Evolutionary conservation across 1,140 invertebrate species (phyloP), one percentile per base, ranked within the genome.

Genomic region (Drosophila grimshawi): DNA sequence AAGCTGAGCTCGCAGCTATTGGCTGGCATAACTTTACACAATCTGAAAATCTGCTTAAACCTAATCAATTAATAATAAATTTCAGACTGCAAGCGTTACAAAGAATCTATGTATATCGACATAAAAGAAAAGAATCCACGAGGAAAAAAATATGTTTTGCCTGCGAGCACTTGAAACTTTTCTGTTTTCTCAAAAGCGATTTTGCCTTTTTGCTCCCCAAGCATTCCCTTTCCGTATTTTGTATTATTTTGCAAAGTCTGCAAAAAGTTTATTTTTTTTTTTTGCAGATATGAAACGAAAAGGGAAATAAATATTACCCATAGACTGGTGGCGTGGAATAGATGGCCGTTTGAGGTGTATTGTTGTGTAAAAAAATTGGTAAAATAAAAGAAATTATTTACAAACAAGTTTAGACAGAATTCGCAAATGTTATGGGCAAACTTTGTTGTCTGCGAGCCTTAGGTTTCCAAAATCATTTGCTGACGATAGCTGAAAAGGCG

Each of bases 361-460:
- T 88, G 80, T 88, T 88, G 85, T 88, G 83, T 88, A 74, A 85
- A 88, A 89, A 82, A 89, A 80, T 72, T 86, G 82, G 88, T 85
- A 89, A 88, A 88, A 89, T 88, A 89, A 88, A 88, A 88, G 80
- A 88, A 88, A 88, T 88, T 88, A 88, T 88, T 88, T 88, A 76
- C 83, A 88, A 88, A 88, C 83, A 88, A 88, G 77, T 89, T 88
- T 89, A 88, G 83, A 88, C 85, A 80, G 88, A 82, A 83, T 76
- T 88, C 80, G 81, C 80, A 78, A 76, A 88, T 89, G 85, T 89
- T 88, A 89, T 88, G 85, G 88, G 70, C 73, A 89, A 88, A 88
- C 73, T 88, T 88, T 88, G 74, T 62, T 85, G 76, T 85, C 73
- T 80, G 77, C 66, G 52, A 46, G 46, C 35, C 70, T 65, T 43